These are phyloP conservation scores for Astropecten irregularis DNA, from an alignment of 53 echinoderm and acorn worm species.

Conservation along the genomic window DNA sequence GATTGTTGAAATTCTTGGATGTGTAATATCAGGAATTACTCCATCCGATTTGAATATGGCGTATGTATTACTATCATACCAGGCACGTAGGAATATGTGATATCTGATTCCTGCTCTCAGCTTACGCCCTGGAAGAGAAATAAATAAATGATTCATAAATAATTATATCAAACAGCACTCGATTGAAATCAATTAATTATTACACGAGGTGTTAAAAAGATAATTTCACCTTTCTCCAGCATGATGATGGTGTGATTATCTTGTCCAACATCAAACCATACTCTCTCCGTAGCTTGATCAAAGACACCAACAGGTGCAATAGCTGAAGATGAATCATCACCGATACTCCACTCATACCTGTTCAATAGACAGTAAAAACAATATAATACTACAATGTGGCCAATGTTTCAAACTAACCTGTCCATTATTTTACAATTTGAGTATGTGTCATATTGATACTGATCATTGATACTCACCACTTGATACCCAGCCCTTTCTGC, in stretches of 20 bases:
- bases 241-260: slow-evolving; percentile 34
- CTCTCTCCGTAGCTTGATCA: slow-evolving; percentile 51
- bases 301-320: slow-evolving; percentile 41
- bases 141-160: too few relatives aligned
- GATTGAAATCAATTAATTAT: too few relatives aligned
- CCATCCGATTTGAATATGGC: slow-evolving; percentile 64
- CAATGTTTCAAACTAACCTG: too few relatives aligned
- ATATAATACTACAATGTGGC: too few relatives aligned
- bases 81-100: slow-evolving; percentile 53
- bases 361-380: too few relatives aligned
- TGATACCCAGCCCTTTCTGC: slow-evolving; percentile 21
- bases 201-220: too few relatives aligned
- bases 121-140: neutral
- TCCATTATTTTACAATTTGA: too few relatives aligned
- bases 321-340: slow-evolving; percentile 37
- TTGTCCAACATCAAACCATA: slow-evolving; percentile 58
- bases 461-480: slow-evolving; percentile 8
- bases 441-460: too few relatives aligned
- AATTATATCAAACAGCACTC: too few relatives aligned
- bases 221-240: slow-evolving; percentile 42
- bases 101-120: slow-evolving; percentile 22
- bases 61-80: slow-evolving; percentile 52
- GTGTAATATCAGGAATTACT: slow-evolving; percentile 28
- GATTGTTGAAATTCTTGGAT: slow-evolving; percentile 34
- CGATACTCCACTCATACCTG: slow-evolving; percentile 64